phyloP scores from a whole-genome alignment of 2,888 invertebrate species.

The Periphyllus acericola region DNA sequence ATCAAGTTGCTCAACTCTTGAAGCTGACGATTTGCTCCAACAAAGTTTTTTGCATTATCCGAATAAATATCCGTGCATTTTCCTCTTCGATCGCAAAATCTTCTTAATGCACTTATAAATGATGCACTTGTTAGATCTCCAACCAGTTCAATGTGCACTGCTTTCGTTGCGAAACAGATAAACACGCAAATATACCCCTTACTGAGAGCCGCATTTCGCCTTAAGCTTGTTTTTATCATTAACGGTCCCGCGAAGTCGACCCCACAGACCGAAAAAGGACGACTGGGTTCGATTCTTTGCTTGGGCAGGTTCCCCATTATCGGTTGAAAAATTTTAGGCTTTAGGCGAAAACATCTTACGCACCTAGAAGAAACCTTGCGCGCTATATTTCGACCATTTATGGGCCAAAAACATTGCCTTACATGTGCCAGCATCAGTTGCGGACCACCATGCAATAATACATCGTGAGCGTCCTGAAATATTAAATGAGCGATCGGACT shows the following conservation, averaged over 20 bases:
- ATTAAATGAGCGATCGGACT: not conserved
- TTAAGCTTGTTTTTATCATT: not conserved
- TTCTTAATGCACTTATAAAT: not conserved
- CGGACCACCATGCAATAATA: constrained; percentile 12
- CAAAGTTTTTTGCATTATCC: constrained; percentile 65
- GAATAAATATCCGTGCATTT: constrained; percentile 62
- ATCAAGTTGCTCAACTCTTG: constrained; percentile 19
- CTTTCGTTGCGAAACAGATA: not conserved
- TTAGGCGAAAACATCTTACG: too few relatives aligned
- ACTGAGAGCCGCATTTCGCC: not conserved
- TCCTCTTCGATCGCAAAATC: not conserved
- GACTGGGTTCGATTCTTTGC: not conserved
- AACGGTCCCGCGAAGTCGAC: not conserved
- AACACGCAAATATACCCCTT: not conserved
- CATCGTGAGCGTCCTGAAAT: not conserved
- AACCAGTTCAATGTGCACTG: not conserved
- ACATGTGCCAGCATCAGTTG: not conserved
- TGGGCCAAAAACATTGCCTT: not conserved
- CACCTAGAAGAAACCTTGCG: too few relatives aligned
- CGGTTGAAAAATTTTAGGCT: too few relatives aligned
- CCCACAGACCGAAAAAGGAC: not conserved
- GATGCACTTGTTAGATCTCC: not conserved
- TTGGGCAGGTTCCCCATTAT: not conserved
- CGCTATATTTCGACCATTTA: constrained; percentile 7
- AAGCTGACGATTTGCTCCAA: constrained; percentile 62